Evolutionary conservation across 2,113 vertebrate species (phyloP), one percentile per base, ranked within the genome.

Genomic region (Arvicanthis niloticus): DNA sequence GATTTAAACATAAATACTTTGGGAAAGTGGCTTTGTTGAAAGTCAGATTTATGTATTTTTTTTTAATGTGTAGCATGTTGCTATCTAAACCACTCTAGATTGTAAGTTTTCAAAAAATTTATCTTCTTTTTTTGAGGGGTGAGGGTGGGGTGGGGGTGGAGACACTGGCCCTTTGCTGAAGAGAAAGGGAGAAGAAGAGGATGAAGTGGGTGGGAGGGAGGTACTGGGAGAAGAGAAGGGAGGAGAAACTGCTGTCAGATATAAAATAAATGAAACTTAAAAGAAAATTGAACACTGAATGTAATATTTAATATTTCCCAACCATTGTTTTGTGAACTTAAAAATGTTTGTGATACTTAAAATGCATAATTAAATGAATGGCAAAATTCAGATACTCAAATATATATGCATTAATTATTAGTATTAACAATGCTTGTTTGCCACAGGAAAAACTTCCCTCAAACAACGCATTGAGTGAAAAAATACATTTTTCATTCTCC

Each of bases 31-130:
- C 45, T 45, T 45, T 45, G 45, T 45, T 51, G 48, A 51, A 51
- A 51, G 73, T 80, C 60, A 84, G 56, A 40, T 96, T 97, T 80
- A 51, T 56, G 24, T 42, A 2, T 60, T 96, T 62, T 9, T 95
- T 85, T 86, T 26, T 86, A 76, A 22, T 62, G 94, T 72, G 15
- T 9, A 21, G 19, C 3, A 53, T 88, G 56, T n/a, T 73, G 21
- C 34, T 80, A 65, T 34, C 58, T 88, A 89, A 77, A 81, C 65
- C 51, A 95, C 1, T 84, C 3, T 13, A 93, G 19, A 21, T 21
- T 15, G 0, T 60, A 62, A 70, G 10, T 4, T 65, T 95, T 95
- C 42, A 93, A 90, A 96, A 95, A 96, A 48, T 84, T 62, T 62
- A 62, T 62, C 58, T 60, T 60, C 58, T 60, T 60, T 60, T 62